phyloP scores from a whole-genome alignment of 2,113 vertebrate genomes.

The Naja naja region DNA sequence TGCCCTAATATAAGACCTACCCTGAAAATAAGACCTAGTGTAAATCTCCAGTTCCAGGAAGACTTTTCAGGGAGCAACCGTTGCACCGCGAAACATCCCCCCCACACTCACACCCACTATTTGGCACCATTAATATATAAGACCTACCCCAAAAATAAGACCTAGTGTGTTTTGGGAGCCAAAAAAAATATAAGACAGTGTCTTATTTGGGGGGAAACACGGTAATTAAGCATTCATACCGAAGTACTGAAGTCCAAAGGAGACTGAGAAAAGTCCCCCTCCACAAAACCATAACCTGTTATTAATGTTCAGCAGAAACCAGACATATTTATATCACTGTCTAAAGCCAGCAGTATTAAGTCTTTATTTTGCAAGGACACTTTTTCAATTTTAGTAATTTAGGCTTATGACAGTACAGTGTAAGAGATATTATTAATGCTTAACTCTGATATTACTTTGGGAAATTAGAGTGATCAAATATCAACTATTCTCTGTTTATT shows the following conservation, averaged over 20 bases:
- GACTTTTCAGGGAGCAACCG: too few species aligned
- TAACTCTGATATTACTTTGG: neutral
- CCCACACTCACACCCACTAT: too few species aligned
- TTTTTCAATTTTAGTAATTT: slow-evolving; percentile 36
- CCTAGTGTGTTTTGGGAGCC: too few species aligned
- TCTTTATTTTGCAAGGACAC: slow-evolving; percentile 46
- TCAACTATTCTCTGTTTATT: neutral
- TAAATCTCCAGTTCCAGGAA: too few species aligned
- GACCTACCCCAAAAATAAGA: too few species aligned
- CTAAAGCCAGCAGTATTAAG: slow-evolving; percentile 22
- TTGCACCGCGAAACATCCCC: too few species aligned
- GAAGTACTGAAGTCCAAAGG: neutral
- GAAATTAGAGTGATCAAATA: neutral
- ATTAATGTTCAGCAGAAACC: slow-evolving; percentile 37
- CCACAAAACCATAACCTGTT: neutral
- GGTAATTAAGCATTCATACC: neutral
- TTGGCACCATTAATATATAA: too few species aligned
- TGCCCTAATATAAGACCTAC: too few species aligned
- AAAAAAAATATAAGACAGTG: too few species aligned
- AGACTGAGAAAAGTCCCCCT: neutral
- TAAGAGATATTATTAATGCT: slow-evolving; percentile 21
- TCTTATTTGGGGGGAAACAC: too few species aligned
- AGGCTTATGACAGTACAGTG: neutral
- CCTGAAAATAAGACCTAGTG: too few species aligned
- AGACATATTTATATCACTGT: slow-evolving; percentile 42